Base-by-base conservation (phyloP, 30 jellyfish, hydroid and myxozoan genomes). In the Hydractinia echinata region DNA sequence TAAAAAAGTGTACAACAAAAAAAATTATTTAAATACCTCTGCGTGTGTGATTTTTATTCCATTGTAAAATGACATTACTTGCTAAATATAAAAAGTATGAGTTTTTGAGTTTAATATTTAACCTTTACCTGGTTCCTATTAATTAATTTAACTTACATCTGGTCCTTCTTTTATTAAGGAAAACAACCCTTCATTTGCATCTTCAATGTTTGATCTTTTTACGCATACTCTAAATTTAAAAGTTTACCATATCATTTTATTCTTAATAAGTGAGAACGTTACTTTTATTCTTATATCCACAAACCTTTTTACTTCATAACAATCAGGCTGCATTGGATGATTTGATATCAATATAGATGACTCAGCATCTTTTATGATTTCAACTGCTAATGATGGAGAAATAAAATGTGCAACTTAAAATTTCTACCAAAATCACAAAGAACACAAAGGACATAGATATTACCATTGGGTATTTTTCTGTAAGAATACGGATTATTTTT, bases 161-260 rank as follows among this genome's bases (percentile, higher is more conserved):
- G 82, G 91, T 11, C 39, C 85, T 48, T 82, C 87, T 39, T 91
- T 85, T 39, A 78, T 69, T 60, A 61, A 77, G 10, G 96, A 79
- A 82, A 91, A 91, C 51, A 91, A 69, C 19, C 98, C 98, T 82
- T 91, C 98, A 8, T 89, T 93, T 21, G 98, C 98, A 79, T 81
- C 87, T 4, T 77, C 54, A 58, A 86, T 86, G 7, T 54, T 20
- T 49, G 98, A 91, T 78, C 68, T 50, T 8, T 79, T 87, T 5
- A 73, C 98, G 44, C 73, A 83, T 5, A 85, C 83, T 78, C 98
- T 91, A 76, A 10, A 85, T 67, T 69, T 93, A 77, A 82, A 51
- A 80, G 4, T 4, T 30, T 30, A 30, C 44, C 44, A 30, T 2
- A 30, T 0, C 44, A 30, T 30, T 30, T 30, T 30, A 30, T 30